A percentile compares a stretch with the other conserved stretches of the same genome.
phyloP scores from a whole-genome alignment of 2,113 vertebrate species.

The Xenotilapia caudafasciata region DNA sequence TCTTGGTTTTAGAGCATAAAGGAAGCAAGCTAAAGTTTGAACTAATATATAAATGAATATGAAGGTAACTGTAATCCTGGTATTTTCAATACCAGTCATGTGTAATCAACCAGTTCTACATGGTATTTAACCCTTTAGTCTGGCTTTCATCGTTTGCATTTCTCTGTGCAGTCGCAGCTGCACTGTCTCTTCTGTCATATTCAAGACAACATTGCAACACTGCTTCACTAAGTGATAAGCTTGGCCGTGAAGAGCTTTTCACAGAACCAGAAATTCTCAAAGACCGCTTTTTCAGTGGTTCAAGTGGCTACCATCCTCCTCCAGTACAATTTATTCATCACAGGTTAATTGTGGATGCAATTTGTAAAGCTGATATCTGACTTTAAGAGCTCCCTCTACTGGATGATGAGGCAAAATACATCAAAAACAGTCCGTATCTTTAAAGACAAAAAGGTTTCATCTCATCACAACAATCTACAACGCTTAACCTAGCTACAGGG shows the following conservation, averaged over 20 bases:
- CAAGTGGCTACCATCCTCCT: background rate
- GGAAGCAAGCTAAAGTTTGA: background rate
- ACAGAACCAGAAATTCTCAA: background rate
- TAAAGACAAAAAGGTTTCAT: background rate
- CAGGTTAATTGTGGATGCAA: background rate
- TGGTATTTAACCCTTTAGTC: background rate
- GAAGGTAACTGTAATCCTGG: background rate
- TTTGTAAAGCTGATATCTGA: background rate
- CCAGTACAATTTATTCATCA: background rate
- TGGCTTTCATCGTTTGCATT: background rate
- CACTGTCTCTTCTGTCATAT: background rate
- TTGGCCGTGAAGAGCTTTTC: background rate
- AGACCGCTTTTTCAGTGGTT: background rate
- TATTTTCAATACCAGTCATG: background rate
- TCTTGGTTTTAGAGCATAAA: background rate
- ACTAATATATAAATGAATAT: background rate
- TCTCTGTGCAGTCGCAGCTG: background rate
- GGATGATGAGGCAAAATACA: background rate
- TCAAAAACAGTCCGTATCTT: background rate
- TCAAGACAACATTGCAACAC: background rate
- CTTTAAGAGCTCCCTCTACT: background rate
- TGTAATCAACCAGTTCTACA: background rate
- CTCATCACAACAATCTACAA: background rate
- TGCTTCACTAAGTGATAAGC: background rate
- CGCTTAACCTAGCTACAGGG: background rate